Base-by-base conservation (phyloP, 2,113 vertebrate genomes). In the Vulpes lagopus region DNA sequence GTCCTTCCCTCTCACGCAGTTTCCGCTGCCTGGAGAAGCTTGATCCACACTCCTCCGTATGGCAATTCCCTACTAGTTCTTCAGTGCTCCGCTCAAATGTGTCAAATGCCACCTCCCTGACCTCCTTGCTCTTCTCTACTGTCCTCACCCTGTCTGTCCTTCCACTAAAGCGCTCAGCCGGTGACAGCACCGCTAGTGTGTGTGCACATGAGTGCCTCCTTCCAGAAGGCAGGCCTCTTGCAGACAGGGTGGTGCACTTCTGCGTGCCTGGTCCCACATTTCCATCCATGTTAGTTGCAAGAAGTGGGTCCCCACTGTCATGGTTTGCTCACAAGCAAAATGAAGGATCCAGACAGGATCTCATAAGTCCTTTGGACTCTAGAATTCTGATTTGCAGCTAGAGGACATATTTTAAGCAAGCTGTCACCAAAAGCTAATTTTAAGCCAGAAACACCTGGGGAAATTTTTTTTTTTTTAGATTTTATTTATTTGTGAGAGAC, bases 231-330 rank as follows among this genome's bases (percentile, higher is more conserved):
- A 30, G 38, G 79, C 27, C 22, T 35, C 71, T 20, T 6, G 20
- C 0, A 12, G 38, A 59, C 12, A 0, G 27, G 22, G 17, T 8
- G 32, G 78, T 7, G 19, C 62, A 10, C 19, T 16, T 35, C 30
- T 0, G 0, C 0, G 11, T 4, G 15, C 43, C 38, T 38, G 38
- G 11, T 38, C 55, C 10, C 0, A 4, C 2, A 4, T 27, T 73
- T 67, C 35, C n/a, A 53, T 17, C 25, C 25, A 8, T 4, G 0
- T 10, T 8, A 49, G 51, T 2, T 59, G 53, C 57, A n/a, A 27
- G 65, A 57, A 59, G 19, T 32, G 11, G 67, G 35, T 79, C 51
- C 69, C 27, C 69, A 64, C 57, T 32, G n/a, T 22, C 83, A 84
- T 22, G 15, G 14, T 76, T 74, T 62, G 57, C 60, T 94, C 60